Conservation (phyloP, 2,888 invertebrate genomes). For the Pyrochroa serraticornis region DNA sequence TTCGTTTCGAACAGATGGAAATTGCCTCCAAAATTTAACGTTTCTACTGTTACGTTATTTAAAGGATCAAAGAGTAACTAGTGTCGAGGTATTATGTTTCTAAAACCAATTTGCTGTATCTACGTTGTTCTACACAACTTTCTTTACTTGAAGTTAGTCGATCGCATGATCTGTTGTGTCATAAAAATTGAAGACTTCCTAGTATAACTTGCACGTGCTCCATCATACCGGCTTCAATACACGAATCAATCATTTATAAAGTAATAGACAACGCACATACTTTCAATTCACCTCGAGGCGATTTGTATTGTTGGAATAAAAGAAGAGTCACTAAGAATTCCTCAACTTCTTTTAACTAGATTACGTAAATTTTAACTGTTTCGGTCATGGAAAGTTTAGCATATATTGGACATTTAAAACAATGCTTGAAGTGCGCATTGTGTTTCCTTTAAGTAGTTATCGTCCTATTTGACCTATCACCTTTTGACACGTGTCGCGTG, state of each 20-base stretch:
- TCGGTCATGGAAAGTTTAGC: conserved; percentile 9
- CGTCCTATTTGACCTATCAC: conserved; percentile 40
- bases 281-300: conserved; percentile 7
- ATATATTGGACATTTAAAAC: conserved; percentile 22
- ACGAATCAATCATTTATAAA: conserved; percentile 32
- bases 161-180: conserved; percentile 29
- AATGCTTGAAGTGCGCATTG: conserved; percentile 27
- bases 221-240: conserved; percentile 27
- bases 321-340: neutral
- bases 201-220: conserved; percentile 30
- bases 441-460: conserved; percentile 36
- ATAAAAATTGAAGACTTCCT: conserved; percentile 32
- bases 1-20: too few species aligned
- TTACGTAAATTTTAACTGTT: conserved; percentile 1
- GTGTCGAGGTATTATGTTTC: too few species aligned
- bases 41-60: neutral
- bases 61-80: neutral
- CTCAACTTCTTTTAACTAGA: neutral
- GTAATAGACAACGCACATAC: conserved; percentile 26
- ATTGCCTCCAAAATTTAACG: neutral
- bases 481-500: conserved; percentile 39
- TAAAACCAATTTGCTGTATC: neutral
- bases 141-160: conserved; percentile 23
- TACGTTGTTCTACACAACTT: conserved; percentile 14
- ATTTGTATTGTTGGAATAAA: conserved; percentile 2